Percentiles rank a stretch among this genome's conserved stretches.
Conservation (phyloP, 2,113 vertebrate species). For the Oceanodroma tethys region DNA sequence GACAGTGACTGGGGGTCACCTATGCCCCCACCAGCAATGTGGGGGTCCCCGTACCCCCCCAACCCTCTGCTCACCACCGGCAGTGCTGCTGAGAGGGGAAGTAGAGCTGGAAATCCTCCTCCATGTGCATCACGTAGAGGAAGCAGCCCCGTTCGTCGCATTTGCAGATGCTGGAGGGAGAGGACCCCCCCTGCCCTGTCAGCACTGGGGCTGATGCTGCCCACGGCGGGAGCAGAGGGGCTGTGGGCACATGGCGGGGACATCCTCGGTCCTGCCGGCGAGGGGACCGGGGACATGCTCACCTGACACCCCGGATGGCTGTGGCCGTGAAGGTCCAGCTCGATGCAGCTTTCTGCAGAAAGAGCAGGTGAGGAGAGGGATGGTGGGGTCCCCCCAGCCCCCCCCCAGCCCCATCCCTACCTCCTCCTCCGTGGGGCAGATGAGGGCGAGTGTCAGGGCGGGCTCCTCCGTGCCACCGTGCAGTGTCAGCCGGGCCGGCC, state of each 20-base stretch:
- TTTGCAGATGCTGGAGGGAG: constrained; percentile 79
- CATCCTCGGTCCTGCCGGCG: neutral
- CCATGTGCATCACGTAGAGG: constrained; percentile 83
- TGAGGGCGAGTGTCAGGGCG: constrained; percentile 75
- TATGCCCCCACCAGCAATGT: neutral
- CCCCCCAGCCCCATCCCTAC: constrained; percentile 41
- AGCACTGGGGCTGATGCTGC: neutral
- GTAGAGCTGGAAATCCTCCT: constrained; percentile 87
- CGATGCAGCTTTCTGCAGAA: constrained; percentile 76
- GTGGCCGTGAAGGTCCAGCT: constrained; percentile 82
- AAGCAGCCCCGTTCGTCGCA: constrained; percentile 88
- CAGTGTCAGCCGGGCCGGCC: constrained; percentile 76
- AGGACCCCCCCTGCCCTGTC: accelerated
- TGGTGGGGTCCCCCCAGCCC: accelerated
- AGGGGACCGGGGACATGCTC: neutral
- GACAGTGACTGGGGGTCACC: neutral
- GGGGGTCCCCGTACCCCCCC: neutral
- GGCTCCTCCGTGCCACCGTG: constrained; percentile 64
- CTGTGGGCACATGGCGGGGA: neutral
- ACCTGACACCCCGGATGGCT: constrained; percentile 88
- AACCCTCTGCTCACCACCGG: constrained; percentile 73
- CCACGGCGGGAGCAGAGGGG: neutral
- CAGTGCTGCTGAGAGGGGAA: constrained; percentile 87
- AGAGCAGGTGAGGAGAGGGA: neutral
- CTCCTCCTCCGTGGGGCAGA: constrained; percentile 66